phyloP scores from a whole-genome alignment of 2,888 invertebrate genomes.

The Operophtera brumata region DNA sequence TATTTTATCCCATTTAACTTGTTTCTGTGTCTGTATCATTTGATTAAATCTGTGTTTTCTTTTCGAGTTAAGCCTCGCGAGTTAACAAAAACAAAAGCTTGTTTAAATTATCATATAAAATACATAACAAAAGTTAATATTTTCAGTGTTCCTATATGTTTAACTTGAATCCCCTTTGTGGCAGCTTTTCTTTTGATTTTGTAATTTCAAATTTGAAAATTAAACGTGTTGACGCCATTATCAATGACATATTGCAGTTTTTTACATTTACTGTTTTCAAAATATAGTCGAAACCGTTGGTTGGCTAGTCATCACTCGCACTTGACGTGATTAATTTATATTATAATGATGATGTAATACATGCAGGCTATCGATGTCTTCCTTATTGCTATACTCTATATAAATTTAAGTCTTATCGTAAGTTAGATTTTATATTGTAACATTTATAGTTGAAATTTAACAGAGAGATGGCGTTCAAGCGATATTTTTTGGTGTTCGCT shows the following conservation, averaged over 20 bases:
- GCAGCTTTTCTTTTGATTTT: background rate
- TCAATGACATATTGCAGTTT: too few species aligned
- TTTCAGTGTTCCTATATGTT: too few species aligned
- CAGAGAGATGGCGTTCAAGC: conserved; percentile 10
- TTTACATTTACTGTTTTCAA: background rate
- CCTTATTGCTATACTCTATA: conserved; percentile 79
- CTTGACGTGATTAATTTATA: conserved; percentile 51
- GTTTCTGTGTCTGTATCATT: too few species aligned
- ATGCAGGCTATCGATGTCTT: conserved; percentile 81
- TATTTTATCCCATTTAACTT: too few species aligned
- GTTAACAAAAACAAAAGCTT: too few species aligned
- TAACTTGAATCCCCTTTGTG: too few species aligned
- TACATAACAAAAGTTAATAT: too few species aligned
- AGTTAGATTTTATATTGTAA: conserved; percentile 63
- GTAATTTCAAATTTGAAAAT: background rate
- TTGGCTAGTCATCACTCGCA: conserved; percentile 4
- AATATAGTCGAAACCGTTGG: background rate
- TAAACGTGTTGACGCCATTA: background rate
- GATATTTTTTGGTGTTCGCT: conserved; percentile 18
- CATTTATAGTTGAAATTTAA: conserved; percentile 15
- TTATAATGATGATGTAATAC: conserved; percentile 63
- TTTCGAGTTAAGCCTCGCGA: too few species aligned
- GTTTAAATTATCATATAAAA: too few species aligned
- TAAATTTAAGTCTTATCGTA: conserved; percentile 66
- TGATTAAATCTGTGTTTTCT: too few species aligned